Conservation (phyloP, 2,888 invertebrate species). For the Ophioninae sp. region DNA sequence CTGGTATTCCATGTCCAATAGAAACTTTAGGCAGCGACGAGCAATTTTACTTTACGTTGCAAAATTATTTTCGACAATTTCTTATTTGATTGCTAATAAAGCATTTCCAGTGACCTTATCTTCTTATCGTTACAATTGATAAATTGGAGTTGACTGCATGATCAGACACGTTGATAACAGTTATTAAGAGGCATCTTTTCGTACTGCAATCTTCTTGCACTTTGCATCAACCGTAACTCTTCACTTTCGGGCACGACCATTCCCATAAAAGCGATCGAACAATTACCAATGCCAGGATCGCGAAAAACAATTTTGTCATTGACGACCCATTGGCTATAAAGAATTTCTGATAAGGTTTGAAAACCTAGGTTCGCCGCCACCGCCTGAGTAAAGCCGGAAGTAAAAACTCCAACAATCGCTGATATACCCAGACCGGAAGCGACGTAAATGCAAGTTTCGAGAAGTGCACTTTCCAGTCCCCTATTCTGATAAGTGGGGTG, state of each 20-base stretch:
- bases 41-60: no score
- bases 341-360: conserved; percentile 75
- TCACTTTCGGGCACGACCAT: conserved; percentile 58
- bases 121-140: neutral
- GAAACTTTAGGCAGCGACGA: no score
- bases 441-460: conserved; percentile 67
- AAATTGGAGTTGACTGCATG: neutral
- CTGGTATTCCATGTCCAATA: no score
- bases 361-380: conserved; percentile 68
- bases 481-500: conserved; percentile 74
- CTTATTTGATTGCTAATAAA: neutral
- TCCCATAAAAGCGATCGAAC: conserved; percentile 78
- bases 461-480: conserved; percentile 67
- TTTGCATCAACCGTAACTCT: conserved; percentile 11
- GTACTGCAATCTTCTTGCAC: conserved; percentile 38
- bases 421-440: conserved; percentile 66
- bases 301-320: conserved; percentile 81
- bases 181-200: conserved; percentile 31
- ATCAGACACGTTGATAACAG: conserved; percentile 19
- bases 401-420: conserved; percentile 73
- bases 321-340: conserved; percentile 81
- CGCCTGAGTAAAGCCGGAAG: conserved; percentile 68
- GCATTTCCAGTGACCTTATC: neutral
- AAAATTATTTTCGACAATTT: neutral
- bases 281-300: conserved; percentile 82